Evolutionary conservation across 2,888 invertebrate genomes (phyloP).

Genomic region (Dicyrtomina minuta): DNA sequence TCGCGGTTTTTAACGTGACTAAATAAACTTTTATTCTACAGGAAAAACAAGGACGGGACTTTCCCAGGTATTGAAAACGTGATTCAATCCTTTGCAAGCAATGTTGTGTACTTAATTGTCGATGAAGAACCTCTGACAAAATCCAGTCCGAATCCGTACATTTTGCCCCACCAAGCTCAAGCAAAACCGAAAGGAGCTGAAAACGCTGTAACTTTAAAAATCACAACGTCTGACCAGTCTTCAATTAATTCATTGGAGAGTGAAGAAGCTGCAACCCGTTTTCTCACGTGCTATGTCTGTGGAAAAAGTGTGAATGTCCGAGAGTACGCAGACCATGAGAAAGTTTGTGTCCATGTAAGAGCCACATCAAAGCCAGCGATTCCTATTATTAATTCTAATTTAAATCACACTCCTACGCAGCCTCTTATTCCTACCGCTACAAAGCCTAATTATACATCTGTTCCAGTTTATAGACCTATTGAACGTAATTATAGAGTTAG

Average conservation of each 20-base stretch:
- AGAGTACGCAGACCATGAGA: constrained; percentile 21
- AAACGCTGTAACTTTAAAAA: constrained; percentile 7
- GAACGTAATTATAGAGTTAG: constrained; percentile 19
- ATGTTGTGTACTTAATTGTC: constrained; percentile 17
- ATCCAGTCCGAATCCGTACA: constrained; percentile 13
- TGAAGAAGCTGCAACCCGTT: constrained; percentile 21
- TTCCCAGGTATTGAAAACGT: constrained; percentile 19
- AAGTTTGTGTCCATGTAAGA: constrained; percentile 16
- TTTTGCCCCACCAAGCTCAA: not conserved
- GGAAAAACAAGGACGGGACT: constrained; percentile 21
- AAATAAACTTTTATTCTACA: not conserved
- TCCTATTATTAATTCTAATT: not conserved
- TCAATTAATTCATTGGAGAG: constrained; percentile 8
- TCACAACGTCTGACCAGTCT: constrained; percentile 25
- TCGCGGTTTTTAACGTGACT: too few relatives aligned
- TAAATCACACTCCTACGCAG: too few relatives aligned
- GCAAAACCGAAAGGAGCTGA: constrained; percentile 1
- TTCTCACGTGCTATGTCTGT: constrained; percentile 25
- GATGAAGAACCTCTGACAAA: constrained; percentile 24
- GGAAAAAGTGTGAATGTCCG: constrained; percentile 4
- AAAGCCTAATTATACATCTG: not conserved
- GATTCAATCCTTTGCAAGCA: not conserved
- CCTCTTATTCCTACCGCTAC: not conserved
- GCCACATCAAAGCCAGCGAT: not conserved
- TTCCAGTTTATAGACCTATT: not conserved